A percentile compares a stretch with the other conserved stretches of the same genome.
Conservation (phyloP, 2,797 vertebrate species). For the Tragopan temminckii region DNA sequence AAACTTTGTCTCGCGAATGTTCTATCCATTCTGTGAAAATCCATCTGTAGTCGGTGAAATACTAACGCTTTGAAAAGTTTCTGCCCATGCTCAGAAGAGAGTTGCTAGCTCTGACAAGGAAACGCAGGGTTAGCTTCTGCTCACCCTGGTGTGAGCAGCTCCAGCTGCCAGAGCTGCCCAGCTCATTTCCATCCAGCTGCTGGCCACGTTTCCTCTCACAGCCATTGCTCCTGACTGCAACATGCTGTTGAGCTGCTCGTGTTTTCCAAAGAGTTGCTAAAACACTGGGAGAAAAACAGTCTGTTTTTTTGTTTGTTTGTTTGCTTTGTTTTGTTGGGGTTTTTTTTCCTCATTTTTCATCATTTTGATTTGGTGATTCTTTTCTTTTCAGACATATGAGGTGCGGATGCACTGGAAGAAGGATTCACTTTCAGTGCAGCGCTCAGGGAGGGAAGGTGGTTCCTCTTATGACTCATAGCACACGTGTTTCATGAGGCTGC, state of each 20-base stretch:
- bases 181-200: fast-evolving
- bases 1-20: neutral
- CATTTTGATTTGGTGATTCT: neutral
- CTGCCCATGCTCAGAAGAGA: neutral
- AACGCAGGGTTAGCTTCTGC: neutral
- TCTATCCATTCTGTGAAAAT: neutral
- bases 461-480: neutral
- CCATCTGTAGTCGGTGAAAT: neutral
- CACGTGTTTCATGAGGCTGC: fast-evolving
- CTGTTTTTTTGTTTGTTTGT: neutral
- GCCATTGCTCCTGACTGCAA: fast-evolving
- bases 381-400: neutral
- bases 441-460: neutral
- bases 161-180: fast-evolving
- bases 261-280: neutral
- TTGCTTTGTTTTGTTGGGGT: too few relatives aligned
- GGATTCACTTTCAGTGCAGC: fast-evolving
- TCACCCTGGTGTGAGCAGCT: fast-evolving
- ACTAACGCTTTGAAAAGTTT: neutral
- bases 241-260: fast-evolving
- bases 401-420: neutral
- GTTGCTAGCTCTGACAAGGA: neutral
- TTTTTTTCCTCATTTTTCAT: fast-evolving
- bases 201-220: fast-evolving
- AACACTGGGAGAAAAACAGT: neutral